A percentile compares a stretch with the other conserved stretches of the same genome.
These are phyloP conservation scores for Lycorma delicatula DNA, from an alignment of 1,140 invertebrate species.

Conservation along the genomic window DNA sequence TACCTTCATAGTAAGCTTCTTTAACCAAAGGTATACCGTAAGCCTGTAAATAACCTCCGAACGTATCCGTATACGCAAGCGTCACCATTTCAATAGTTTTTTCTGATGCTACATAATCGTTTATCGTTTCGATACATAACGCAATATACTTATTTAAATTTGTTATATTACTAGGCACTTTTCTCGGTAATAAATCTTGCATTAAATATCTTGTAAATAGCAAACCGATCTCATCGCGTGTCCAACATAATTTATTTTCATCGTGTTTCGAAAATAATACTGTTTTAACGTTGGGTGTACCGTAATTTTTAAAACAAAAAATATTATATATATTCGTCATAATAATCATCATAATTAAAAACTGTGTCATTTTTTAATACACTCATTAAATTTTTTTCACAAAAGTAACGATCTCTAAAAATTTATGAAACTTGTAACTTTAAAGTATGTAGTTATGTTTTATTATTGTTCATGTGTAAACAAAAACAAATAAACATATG, in stretches of 20 bases:
- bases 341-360: too few relatives aligned
- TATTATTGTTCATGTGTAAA: too few relatives aligned
- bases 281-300: slow-evolving; percentile 12
- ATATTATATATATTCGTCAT: too few relatives aligned
- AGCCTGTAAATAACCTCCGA: slow-evolving; percentile 20
- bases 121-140: slow-evolving; percentile 7
- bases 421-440: too few relatives aligned
- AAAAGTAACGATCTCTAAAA: too few relatives aligned
- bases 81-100: slow-evolving; percentile 5
- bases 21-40: slow-evolving; percentile 20
- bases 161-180: slow-evolving; percentile 9
- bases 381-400: too few relatives aligned
- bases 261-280: slow-evolving; percentile 15
- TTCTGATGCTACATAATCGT: slow-evolving; percentile 3
- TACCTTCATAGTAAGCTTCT: slow-evolving; percentile 24
- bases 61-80: slow-evolving; percentile 12
- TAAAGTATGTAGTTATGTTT: too few relatives aligned
- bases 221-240: slow-evolving; percentile 14
- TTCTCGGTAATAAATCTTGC: slow-evolving; percentile 19
- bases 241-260: slow-evolving; percentile 17
- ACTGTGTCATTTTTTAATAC: too few relatives aligned
- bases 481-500: too few relatives aligned
- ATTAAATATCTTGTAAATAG: slow-evolving; percentile 17
- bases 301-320: too few relatives aligned
- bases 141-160: slow-evolving; percentile 15